These are phyloP conservation scores for Syngnathus typhle DNA, from an alignment of 2,113 vertebrate genomes.

Conservation along the genomic window DNA sequence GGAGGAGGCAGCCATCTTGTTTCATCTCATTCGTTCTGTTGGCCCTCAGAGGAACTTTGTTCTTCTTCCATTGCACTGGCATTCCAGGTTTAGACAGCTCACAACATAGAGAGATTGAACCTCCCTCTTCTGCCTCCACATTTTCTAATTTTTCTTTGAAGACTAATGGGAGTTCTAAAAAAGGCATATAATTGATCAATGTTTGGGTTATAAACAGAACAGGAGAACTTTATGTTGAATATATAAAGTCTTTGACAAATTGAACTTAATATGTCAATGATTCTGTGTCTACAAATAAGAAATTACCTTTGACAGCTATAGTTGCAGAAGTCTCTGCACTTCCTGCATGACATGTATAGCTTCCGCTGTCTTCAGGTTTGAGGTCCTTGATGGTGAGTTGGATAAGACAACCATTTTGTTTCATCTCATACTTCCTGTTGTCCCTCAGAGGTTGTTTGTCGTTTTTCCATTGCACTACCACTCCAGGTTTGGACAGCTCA, in stretches of 20 bases:
- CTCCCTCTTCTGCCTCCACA: constrained; percentile 52
- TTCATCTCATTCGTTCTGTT: constrained; percentile 69
- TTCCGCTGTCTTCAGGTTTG: constrained; percentile 63
- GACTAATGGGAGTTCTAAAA: constrained; percentile 24
- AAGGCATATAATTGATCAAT: not conserved
- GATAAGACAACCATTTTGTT: constrained; percentile 57
- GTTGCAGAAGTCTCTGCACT: constrained; percentile 58
- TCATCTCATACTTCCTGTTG: constrained; percentile 67
- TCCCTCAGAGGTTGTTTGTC: constrained; percentile 57
- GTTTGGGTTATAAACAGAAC: too few relatives aligned
- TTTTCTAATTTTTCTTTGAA: constrained; percentile 30
- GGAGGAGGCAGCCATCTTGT: constrained; percentile 58
- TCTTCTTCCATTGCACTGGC: constrained; percentile 68
- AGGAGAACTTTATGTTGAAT: too few relatives aligned
- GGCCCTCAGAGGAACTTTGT: constrained; percentile 52
- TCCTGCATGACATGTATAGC: constrained; percentile 71
- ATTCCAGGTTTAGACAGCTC: constrained; percentile 67
- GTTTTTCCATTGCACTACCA: constrained; percentile 67
- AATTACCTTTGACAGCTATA: constrained; percentile 31
- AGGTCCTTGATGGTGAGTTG: constrained; percentile 66
- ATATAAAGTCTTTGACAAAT: too few relatives aligned
- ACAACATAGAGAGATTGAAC: constrained; percentile 50
- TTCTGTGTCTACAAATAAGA: not conserved
- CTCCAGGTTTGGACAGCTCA: constrained; percentile 67
- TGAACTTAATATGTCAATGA: too few relatives aligned